Evolutionary conservation across 2,888 invertebrate genomes (phyloP).

Genomic region (Eupithecia centaureata): DNA sequence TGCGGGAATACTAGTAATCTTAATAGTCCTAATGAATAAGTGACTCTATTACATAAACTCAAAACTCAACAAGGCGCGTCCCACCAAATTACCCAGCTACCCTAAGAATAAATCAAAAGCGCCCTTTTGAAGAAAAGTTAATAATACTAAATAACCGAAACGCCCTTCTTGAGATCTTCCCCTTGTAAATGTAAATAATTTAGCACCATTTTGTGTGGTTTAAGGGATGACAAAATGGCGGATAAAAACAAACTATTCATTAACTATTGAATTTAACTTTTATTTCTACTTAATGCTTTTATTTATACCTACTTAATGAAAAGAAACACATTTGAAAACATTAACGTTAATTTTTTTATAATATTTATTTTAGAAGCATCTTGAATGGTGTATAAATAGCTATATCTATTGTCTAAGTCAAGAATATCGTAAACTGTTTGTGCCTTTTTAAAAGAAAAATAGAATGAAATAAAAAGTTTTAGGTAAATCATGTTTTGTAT

Average conservation of each 20-base stretch:
- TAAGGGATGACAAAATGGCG: slow-evolving; percentile 47
- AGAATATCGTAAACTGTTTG: too few relatives aligned
- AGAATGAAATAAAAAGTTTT: too few relatives aligned
- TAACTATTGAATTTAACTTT: not conserved
- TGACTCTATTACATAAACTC: slow-evolving; percentile 14
- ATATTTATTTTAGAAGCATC: too few relatives aligned
- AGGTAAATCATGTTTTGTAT: too few relatives aligned
- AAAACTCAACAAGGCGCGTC: slow-evolving; percentile 10
- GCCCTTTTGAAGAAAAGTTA: slow-evolving; percentile 45
- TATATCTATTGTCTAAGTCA: too few relatives aligned
- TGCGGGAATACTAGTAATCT: not conserved
- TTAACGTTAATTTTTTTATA: too few relatives aligned
- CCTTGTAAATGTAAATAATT: slow-evolving; percentile 74
- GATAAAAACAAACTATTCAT: slow-evolving; percentile 13
- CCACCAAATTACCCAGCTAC: slow-evolving; percentile 34
- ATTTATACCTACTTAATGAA: too few relatives aligned
- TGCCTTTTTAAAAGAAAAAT: too few relatives aligned
- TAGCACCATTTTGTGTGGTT: slow-evolving; percentile 52
- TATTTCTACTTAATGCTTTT: too few relatives aligned
- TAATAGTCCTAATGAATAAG: not conserved
- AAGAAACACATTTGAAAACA: too few relatives aligned
- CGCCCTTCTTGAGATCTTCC: slow-evolving; percentile 51
- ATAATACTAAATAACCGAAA: slow-evolving; percentile 57
- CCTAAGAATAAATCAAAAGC: slow-evolving; percentile 38
- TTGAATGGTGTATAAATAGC: too few relatives aligned